Conservation (phyloP, 1,140 invertebrate species). For the Coptotermes formosanus region DNA sequence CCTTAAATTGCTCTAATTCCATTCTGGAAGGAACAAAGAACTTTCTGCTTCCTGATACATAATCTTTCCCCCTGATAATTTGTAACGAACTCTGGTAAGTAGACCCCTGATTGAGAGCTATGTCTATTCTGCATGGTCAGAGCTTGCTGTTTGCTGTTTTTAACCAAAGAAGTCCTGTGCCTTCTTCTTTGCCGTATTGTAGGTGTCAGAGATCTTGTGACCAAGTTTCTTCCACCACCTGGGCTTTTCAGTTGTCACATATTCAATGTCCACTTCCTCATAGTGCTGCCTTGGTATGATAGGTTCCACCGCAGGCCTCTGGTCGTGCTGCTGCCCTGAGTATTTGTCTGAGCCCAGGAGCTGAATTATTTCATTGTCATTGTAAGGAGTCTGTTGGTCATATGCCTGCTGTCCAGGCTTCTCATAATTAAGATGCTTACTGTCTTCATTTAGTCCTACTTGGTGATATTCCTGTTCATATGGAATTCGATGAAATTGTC, state of each 20-base stretch:
- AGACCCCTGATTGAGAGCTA: too few species aligned
- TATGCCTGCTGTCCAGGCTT: not conserved
- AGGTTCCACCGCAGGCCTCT: not conserved
- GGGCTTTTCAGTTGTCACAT: not conserved
- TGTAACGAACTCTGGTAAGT: too few species aligned
- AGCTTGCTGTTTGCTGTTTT: too few species aligned
- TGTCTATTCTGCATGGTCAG: too few species aligned
- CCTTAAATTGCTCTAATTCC: too few species aligned
- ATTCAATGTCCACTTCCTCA: not conserved
- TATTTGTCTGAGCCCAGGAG: not conserved
- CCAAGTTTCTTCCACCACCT: not conserved
- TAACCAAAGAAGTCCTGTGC: not conserved
- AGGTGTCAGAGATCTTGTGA: not conserved
- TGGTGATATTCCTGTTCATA: slow-evolving; percentile 8
- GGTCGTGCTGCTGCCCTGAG: not conserved
- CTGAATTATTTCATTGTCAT: slow-evolving; percentile 13
- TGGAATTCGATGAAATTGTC: not conserved
- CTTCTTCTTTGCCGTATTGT: not conserved
- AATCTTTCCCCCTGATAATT: too few species aligned
- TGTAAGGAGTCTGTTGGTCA: slow-evolving; percentile 12
- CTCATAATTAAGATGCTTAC: not conserved
- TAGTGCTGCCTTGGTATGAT: not conserved
- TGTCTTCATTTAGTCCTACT: not conserved
- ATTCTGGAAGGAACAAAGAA: too few species aligned
- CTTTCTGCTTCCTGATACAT: too few species aligned